A percentile compares a stretch with the other conserved stretches of the same genome.
phyloP scores from a whole-genome alignment of 2,888 invertebrate species.

The Cerastoderma edule region DNA sequence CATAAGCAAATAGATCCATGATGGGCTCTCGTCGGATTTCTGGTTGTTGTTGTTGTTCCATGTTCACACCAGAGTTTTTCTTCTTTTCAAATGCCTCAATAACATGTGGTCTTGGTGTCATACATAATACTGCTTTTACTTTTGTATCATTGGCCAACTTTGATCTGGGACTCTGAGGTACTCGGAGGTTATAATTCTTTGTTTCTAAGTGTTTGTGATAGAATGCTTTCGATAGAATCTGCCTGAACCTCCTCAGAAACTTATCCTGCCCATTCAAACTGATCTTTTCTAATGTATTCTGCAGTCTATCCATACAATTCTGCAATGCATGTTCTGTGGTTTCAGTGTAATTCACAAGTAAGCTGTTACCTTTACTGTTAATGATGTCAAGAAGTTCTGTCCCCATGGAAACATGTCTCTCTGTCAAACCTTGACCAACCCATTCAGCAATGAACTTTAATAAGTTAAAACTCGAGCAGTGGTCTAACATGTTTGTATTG shows the following conservation, averaged over 20 bases:
- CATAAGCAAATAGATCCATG: conserved; percentile 47
- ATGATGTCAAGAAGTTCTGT: conserved; percentile 30
- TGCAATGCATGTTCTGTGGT: background rate
- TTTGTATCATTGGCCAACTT: conserved; percentile 3
- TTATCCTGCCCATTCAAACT: conserved; percentile 22
- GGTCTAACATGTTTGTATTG: conserved; percentile 38
- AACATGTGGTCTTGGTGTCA: conserved; percentile 45
- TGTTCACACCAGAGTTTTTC: background rate
- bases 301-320: background rate
- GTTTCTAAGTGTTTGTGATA: conserved; percentile 3
- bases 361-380: conserved; percentile 22
- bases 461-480: conserved; percentile 36
- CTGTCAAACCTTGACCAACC: conserved; percentile 43
- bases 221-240: conserved; percentile 18
- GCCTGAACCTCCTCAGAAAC: conserved; percentile 30
- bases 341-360: conserved; percentile 11
- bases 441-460: conserved; percentile 48
- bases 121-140: conserved; percentile 41
- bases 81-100: conserved; percentile 26
- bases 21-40: conserved; percentile 27
- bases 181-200: conserved; percentile 25
- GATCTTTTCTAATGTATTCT: conserved; percentile 13
- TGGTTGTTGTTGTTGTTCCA: background rate
- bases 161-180: conserved; percentile 4
- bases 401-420: conserved; percentile 37